Evolutionary conservation across 2,888 invertebrate genomes (phyloP), one percentile per base, ranked within the genome.

Genomic region (Andricus quercusramuli): DNA sequence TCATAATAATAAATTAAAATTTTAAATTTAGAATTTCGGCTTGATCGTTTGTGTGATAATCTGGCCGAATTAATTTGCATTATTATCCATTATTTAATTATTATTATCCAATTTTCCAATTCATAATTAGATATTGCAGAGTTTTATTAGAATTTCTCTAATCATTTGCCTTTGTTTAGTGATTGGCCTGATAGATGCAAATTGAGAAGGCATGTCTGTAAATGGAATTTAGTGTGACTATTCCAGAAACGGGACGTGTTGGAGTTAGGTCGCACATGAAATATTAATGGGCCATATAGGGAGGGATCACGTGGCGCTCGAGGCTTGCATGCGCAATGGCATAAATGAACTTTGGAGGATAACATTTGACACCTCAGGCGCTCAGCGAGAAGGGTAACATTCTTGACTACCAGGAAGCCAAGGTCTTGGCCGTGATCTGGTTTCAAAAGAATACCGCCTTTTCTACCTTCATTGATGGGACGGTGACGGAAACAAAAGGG

Each of bases 381-480:
- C 83, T 85, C 83, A 81, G 66, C 83, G 67, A 20, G 51, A 44
- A 41, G 67, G 41, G 25, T 4, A 32, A 74, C n/a, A 74, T 56
- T 74, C 74, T 56, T 15, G 25, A 51, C 11, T 51, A 74, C n/a
- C n/a, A 29, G 74, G 56, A 74, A 74, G 32, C 56, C 22, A 44
- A 70, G 17, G 47, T 44, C 70, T 70, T 56, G 74, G 22, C 51
- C 32, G 29, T 51, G 37, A 79, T 89, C 89, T 82, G 84, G 85
- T 89, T 88, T 87, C 89, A 89, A 89, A 89, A 88, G 88, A 74
- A 11, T 86, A 78, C 84, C 79, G 82, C 85, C 87, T 84, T 78
- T 25, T 13, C 13, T 22, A 37, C 56, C 62, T 44, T 22, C 44
- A 51, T 51, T 25, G 47, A 70, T 68, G 47, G 17, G 29, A 17